Evolutionary conservation across 2,797 vertebrate genomes (phyloP).

Genomic region (Pseudochaenichthys georgianus): DNA sequence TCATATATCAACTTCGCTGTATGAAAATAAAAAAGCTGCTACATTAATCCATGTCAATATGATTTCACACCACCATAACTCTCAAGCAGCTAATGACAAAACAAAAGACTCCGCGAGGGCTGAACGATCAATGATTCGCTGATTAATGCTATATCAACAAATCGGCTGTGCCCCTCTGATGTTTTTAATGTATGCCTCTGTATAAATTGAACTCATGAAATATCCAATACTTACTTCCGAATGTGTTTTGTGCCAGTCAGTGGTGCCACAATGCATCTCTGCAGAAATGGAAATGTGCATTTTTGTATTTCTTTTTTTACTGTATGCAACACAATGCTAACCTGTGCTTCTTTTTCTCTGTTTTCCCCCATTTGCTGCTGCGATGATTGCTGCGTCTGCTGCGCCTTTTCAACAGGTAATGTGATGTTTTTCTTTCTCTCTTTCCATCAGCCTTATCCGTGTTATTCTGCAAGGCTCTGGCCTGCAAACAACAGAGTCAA

Average conservation of each 20-base stretch:
- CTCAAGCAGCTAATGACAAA: constrained; percentile 43
- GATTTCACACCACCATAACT: constrained; percentile 62
- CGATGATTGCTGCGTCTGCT: constrained; percentile 40
- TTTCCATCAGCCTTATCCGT: constrained; percentile 37
- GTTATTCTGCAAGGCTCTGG: constrained; percentile 37
- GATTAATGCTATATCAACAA: constrained; percentile 56
- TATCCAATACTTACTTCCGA: constrained; percentile 11
- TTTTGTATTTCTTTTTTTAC: constrained; percentile 42
- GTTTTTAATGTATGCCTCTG: constrained; percentile 15
- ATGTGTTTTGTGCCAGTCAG: background rate
- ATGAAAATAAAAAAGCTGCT: constrained; percentile 50
- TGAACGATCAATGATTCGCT: constrained; percentile 52
- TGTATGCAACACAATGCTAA: constrained; percentile 65
- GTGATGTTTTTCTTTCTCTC: constrained; percentile 43
- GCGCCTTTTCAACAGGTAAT: constrained; percentile 78
- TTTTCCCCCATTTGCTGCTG: constrained; percentile 54
- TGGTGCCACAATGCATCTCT: constrained; percentile 13
- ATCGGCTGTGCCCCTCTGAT: constrained; percentile 17
- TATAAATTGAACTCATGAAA: constrained; percentile 19
- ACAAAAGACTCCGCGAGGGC: constrained; percentile 8
- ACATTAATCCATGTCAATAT: constrained; percentile 58
- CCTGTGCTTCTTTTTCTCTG: constrained; percentile 50
- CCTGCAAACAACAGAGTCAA: constrained; percentile 45
- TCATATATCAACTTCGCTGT: constrained; percentile 45
- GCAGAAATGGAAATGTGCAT: constrained; percentile 39